Conservation (phyloP, 2,888 invertebrate species). For the Zygothrica quintamaculata region DNA sequence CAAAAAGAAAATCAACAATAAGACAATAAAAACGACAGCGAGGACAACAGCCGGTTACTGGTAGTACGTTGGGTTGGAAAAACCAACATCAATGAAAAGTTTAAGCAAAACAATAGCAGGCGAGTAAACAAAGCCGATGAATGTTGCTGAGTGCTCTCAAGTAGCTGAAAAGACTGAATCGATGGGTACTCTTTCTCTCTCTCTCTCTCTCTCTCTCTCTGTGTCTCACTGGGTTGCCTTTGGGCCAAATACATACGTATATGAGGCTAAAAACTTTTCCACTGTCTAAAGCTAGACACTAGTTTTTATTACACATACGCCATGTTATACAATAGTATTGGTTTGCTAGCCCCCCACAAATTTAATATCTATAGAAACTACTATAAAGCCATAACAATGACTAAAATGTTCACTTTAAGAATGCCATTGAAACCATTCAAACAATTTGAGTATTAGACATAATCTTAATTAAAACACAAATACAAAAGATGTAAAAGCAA, state of each 20-base stretch:
- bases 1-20: conserved; percentile 20
- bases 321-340: conserved; percentile 58
- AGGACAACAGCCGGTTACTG: conserved; percentile 38
- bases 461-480: conserved; percentile 60
- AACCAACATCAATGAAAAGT: conserved; percentile 79
- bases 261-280: conserved; percentile 8
- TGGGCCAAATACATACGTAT: neutral
- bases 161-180: conserved; percentile 45
- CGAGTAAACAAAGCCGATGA: conserved; percentile 77
- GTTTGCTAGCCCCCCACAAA: conserved; percentile 32
- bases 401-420: neutral
- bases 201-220: no score
- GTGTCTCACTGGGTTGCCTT: no score
- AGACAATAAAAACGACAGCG: conserved; percentile 50
- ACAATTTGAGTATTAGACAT: conserved; percentile 43
- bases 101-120: conserved; percentile 73
- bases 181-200: no score
- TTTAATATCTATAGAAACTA: no score
- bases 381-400: conserved; percentile 21
- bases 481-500: conserved; percentile 36
- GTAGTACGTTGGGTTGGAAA: conserved; percentile 40
- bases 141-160: conserved; percentile 68
- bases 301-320: conserved; percentile 67
- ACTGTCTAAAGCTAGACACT: conserved; percentile 10
- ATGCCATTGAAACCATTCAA: neutral